Evolutionary conservation across 2,797 vertebrate species (phyloP).

Genomic region (Decapterus maruadsi): DNA sequence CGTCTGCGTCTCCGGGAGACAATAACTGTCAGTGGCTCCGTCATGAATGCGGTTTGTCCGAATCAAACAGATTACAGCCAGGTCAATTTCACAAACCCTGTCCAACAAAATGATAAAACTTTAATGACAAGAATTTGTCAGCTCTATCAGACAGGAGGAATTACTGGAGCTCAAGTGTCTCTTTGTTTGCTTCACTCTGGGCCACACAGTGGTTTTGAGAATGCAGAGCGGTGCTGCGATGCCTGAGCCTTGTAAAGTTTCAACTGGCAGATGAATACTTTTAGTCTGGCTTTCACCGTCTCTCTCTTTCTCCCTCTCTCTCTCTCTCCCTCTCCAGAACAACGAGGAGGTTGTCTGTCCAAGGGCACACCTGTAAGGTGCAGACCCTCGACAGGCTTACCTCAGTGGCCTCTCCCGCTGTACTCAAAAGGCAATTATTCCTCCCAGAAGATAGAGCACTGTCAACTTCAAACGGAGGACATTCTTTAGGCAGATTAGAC

Average conservation of each 20-base stretch:
- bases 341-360: slow-evolving; percentile 90
- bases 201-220: slow-evolving; percentile 68
- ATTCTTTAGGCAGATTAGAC: slow-evolving; percentile 98
- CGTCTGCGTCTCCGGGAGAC: slow-evolving; percentile 37
- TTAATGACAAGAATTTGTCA: slow-evolving; percentile 71
- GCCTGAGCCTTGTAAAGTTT: slow-evolving; percentile 88
- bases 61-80: slow-evolving; percentile 79
- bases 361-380: slow-evolving; percentile 94
- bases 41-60: slow-evolving; percentile 53
- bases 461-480: slow-evolving; percentile 95
- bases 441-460: slow-evolving; percentile 90
- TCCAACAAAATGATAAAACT: slow-evolving; percentile 74
- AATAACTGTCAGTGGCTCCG: slow-evolving; percentile 70
- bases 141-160: slow-evolving; percentile 69
- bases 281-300: slow-evolving; percentile 76
- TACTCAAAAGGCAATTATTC: slow-evolving; percentile 94
- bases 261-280: slow-evolving; percentile 88
- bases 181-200: slow-evolving; percentile 74
- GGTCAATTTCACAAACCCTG: slow-evolving; percentile 73
- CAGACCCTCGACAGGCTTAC: slow-evolving; percentile 85
- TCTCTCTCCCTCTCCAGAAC: slow-evolving; percentile 82
- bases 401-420: slow-evolving; percentile 86
- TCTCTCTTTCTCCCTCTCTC: slow-evolving; percentile 43
- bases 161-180: slow-evolving; percentile 71
- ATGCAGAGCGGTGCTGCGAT: slow-evolving; percentile 65